Conservation (phyloP, 2,113 vertebrate genomes). For the Acinonyx jubatus region DNA sequence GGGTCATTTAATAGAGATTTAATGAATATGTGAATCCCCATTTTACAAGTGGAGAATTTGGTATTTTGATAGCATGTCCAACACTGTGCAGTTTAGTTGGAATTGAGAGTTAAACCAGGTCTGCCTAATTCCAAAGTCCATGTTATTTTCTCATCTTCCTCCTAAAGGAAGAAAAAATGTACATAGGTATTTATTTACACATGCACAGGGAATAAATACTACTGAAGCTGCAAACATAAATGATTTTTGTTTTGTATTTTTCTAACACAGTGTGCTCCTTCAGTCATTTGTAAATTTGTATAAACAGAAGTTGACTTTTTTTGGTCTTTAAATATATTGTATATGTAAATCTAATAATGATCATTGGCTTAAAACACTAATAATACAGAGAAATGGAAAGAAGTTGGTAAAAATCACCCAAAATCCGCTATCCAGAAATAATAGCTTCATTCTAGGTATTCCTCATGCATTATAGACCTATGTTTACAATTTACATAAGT, state of each 20-base stretch:
- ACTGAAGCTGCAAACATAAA: background rate
- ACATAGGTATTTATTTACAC: background rate
- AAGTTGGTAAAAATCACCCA: background rate
- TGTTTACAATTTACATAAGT: background rate
- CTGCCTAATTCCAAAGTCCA: background rate
- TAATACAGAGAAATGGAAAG: background rate
- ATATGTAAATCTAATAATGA: slow-evolving; percentile 6
- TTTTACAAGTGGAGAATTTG: background rate
- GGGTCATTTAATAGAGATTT: background rate
- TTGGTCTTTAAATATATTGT: background rate
- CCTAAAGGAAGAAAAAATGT: background rate
- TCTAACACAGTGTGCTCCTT: background rate
- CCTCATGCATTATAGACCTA: background rate
- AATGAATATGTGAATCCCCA: background rate
- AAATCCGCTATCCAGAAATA: background rate
- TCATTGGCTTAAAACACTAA: slow-evolving; percentile 20
- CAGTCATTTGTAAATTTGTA: background rate
- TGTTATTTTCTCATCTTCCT: slow-evolving; percentile 27
- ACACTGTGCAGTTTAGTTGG: background rate
- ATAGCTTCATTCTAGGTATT: background rate
- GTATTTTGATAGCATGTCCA: background rate
- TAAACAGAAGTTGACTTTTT: slow-evolving; percentile 4
- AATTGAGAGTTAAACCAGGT: background rate
- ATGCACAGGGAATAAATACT: background rate
- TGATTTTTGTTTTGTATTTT: background rate